A percentile compares a stretch with the other conserved stretches of the same genome.
Conservation (phyloP, 2,113 vertebrate genomes). For the Mirounga angustirostris region DNA sequence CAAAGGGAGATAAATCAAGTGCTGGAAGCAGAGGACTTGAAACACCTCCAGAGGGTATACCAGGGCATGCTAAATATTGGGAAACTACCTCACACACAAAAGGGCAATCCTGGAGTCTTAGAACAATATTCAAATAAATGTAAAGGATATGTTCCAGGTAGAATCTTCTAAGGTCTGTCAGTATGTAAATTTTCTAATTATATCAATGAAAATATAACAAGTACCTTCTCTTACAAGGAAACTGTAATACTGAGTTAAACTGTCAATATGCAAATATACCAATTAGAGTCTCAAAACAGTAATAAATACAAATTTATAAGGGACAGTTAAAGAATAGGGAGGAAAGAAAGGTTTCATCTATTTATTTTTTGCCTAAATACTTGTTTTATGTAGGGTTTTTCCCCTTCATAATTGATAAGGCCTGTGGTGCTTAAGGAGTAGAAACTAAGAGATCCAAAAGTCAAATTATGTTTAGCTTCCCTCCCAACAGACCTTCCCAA, state of each 20-base stretch:
- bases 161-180: constrained; percentile 30
- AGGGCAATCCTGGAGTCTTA: neutral
- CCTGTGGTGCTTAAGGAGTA: neutral
- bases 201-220: constrained; percentile 64
- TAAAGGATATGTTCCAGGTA: neutral
- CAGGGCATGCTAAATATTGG: neutral
- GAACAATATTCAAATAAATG: neutral
- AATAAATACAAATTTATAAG: neutral
- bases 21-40: neutral
- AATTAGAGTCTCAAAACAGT: constrained; percentile 44
- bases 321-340: neutral
- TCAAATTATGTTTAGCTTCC: neutral
- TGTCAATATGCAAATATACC: constrained; percentile 61
- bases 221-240: constrained; percentile 57
- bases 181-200: constrained; percentile 73
- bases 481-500: neutral
- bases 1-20: neutral
- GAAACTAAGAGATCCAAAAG: neutral
- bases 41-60: neutral
- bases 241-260: constrained; percentile 31
- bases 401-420: neutral
- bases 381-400: neutral
- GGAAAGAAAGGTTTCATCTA: neutral
- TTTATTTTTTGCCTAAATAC: neutral
- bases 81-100: neutral